Conservation (phyloP, 53 echinoderm and acorn worm genomes). For the Pentamera pediparva region DNA sequence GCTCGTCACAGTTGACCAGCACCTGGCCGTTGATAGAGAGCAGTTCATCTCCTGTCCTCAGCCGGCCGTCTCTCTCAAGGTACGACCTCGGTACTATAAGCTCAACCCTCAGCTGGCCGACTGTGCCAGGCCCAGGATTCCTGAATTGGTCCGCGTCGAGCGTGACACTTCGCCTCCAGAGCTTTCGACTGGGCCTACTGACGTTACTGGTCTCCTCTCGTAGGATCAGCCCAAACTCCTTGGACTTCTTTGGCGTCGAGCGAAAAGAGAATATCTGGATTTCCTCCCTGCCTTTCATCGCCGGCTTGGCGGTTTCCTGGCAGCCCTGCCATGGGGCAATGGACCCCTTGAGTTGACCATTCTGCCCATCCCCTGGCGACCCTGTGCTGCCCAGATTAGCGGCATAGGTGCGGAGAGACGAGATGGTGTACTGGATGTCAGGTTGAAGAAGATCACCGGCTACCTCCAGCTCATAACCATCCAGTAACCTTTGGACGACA, state of each 20-base stretch:
- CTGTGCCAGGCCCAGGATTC: conserved; percentile 27
- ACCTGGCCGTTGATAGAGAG: conserved; percentile 72
- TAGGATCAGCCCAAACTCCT: conserved; percentile 72
- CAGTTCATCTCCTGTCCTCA: conserved; percentile 77
- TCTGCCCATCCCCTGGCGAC: neutral
- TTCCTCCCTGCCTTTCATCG: conserved; percentile 63
- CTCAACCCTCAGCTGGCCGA: conserved; percentile 72
- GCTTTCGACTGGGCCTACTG: neutral
- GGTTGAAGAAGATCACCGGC: conserved; percentile 47
- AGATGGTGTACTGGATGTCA: conserved; percentile 62
- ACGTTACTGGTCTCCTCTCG: conserved; percentile 25
- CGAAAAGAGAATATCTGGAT: conserved; percentile 58
- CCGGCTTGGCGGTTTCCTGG: conserved; percentile 8
- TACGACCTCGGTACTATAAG: conserved; percentile 45
- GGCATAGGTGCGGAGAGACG: conserved; percentile 56
- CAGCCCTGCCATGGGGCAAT: neutral
- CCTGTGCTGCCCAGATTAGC: conserved; percentile 52
- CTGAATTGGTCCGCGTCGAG: conserved; percentile 34
- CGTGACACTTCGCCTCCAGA: conserved; percentile 38
- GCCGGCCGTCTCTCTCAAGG: conserved; percentile 49
- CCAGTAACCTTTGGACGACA: conserved; percentile 56
- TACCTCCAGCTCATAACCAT: conserved; percentile 49
- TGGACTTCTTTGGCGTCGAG: conserved; percentile 53
- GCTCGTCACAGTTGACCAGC: conserved; percentile 69
- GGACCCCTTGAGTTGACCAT: neutral